A percentile compares a stretch with the other conserved stretches of the same genome.
These are phyloP conservation scores for Phyllotreta striolata DNA, from an alignment of 2,888 invertebrate species.

Conservation along the genomic window DNA sequence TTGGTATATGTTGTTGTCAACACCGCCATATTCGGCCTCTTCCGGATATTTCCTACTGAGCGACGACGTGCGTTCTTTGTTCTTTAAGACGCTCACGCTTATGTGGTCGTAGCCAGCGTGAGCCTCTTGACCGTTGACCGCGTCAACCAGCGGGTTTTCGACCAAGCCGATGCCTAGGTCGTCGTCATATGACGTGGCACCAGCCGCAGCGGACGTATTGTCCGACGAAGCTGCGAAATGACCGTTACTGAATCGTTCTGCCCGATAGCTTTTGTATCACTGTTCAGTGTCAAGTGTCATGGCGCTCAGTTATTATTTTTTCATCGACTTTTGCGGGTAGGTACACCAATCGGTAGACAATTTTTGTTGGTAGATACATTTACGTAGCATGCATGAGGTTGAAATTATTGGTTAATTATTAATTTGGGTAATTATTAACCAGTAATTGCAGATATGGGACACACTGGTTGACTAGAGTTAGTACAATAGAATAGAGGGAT, in stretches of 20 bases:
- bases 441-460: too few relatives aligned
- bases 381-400: too few relatives aligned
- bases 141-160: conserved; percentile 68
- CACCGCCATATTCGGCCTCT: conserved; percentile 49
- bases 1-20: conserved; percentile 52
- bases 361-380: too few relatives aligned
- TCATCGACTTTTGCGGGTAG: conserved; percentile 1
- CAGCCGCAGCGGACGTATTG: conserved; percentile 60
- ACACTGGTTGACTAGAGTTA: too few relatives aligned
- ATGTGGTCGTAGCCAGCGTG: conserved; percentile 62
- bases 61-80: conserved; percentile 53
- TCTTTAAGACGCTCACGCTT: conserved; percentile 60
- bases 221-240: conserved; percentile 65
- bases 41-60: conserved; percentile 54
- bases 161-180: conserved; percentile 62
- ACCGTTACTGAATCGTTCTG: conserved; percentile 68
- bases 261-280: conserved; percentile 39
- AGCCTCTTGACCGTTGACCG: conserved; percentile 64
- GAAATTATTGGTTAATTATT: too few relatives aligned
- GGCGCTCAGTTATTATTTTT: conserved; percentile 15
- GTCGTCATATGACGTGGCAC: conserved; percentile 62
- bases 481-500: too few relatives aligned
- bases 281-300: conserved; percentile 26
- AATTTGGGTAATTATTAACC: too few relatives aligned
- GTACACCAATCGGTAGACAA: conserved; percentile 34